Evolutionary conservation across 2,113 vertebrate genomes (phyloP).

Genomic region (Coturnix japonica): DNA sequence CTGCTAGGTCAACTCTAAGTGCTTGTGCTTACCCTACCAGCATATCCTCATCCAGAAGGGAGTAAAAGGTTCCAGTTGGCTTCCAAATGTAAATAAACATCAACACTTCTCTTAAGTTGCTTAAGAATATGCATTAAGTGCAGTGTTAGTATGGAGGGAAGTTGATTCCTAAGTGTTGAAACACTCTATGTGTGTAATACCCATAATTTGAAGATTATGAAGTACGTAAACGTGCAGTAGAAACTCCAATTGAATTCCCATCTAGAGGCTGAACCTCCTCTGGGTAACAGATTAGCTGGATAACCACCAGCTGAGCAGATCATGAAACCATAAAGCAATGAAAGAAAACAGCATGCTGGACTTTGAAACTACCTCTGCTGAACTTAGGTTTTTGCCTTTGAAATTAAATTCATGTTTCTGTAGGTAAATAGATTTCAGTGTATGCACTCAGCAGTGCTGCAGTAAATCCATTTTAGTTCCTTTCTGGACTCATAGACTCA

Average conservation of each 20-base stretch:
- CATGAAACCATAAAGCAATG: background rate
- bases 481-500: background rate
- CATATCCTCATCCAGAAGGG: background rate
- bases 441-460: background rate
- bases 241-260: background rate
- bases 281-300: background rate
- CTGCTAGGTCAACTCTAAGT: conserved; percentile 11
- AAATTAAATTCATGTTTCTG: background rate
- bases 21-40: conserved; percentile 24
- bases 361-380: background rate
- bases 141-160: background rate
- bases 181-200: background rate
- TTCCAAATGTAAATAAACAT: conserved; percentile 11
- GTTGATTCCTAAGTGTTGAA: background rate
- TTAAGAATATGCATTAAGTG: background rate
- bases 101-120: background rate
- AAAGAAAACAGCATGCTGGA: background rate
- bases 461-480: background rate
- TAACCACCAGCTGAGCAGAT: background rate
- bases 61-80: background rate
- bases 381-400: background rate
- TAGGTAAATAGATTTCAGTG: background rate
- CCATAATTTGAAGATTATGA: background rate
- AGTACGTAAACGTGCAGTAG: background rate
- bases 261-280: background rate